Percentiles rank a stretch among this genome's conserved stretches.
Conservation (phyloP, 2,113 vertebrate genomes). For the Zosterops borbonicus region DNA sequence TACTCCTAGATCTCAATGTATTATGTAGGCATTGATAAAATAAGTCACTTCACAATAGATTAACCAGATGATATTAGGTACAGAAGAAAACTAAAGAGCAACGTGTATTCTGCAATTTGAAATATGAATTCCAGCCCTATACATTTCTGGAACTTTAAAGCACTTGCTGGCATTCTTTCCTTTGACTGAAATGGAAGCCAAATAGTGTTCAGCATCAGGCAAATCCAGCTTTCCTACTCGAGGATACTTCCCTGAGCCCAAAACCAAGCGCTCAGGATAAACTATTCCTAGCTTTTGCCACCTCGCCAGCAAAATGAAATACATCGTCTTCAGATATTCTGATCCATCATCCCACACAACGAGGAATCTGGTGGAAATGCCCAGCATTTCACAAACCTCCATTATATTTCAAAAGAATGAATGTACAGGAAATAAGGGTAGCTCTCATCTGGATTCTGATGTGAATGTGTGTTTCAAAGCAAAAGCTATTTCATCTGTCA, state of each 20-base stretch:
- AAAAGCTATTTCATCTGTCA: slow-evolving; percentile 29
- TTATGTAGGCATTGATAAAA: background rate
- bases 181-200: background rate
- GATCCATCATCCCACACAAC: background rate
- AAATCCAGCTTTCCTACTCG: background rate
- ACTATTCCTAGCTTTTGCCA: background rate
- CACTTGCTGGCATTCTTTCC: background rate
- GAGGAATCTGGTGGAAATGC: background rate
- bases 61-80: background rate
- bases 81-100: background rate
- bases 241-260: background rate
- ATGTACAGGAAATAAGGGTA: background rate
- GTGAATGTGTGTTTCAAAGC: slow-evolving; percentile 4
- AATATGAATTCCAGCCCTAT: background rate
- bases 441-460: slow-evolving; percentile 8
- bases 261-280: background rate
- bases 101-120: background rate
- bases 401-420: background rate
- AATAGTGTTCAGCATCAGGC: background rate
- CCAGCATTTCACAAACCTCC: background rate
- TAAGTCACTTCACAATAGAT: background rate
- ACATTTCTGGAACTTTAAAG: background rate
- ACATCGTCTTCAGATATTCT: background rate
- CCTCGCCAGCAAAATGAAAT: background rate
- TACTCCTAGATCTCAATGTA: background rate